Evolutionary conservation across 2,888 invertebrate genomes (phyloP).

Genomic region (Acanthococcus lagerstroemiae): DNA sequence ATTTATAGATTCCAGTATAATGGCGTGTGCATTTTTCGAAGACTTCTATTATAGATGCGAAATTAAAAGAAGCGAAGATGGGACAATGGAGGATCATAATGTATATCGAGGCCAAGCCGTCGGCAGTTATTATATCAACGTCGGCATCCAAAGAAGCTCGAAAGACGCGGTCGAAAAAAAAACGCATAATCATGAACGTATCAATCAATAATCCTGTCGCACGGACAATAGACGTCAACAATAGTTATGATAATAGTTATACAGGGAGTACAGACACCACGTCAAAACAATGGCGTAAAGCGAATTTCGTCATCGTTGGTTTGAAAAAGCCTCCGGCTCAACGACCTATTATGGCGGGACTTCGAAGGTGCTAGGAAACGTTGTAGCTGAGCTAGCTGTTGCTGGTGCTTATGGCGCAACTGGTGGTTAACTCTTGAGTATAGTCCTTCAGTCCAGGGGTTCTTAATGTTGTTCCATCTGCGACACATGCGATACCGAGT

Average conservation of each 20-base stretch:
- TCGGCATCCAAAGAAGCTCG: slow-evolving; percentile 8
- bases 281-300: slow-evolving; percentile 27
- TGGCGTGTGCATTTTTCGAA: slow-evolving; percentile 24
- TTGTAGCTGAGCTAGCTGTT: too few species aligned
- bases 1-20: slow-evolving; percentile 27
- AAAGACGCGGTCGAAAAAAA: slow-evolving; percentile 6
- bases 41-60: slow-evolving; percentile 25
- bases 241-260: slow-evolving; percentile 24
- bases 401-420: too few species aligned
- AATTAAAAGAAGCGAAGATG: slow-evolving; percentile 15
- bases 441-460: too few species aligned
- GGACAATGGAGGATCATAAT: slow-evolving; percentile 27
- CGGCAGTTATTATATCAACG: slow-evolving; percentile 25
- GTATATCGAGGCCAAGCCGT: slow-evolving; percentile 26
- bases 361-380: too few species aligned
- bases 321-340: too few species aligned
- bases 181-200: slow-evolving; percentile 28
- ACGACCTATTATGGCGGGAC: too few species aligned
- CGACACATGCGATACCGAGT: too few species aligned
- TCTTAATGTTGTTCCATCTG: too few species aligned
- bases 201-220: slow-evolving; percentile 29
- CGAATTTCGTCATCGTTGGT: slow-evolving; percentile 24
- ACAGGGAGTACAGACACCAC: slow-evolving; percentile 3
- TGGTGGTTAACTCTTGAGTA: too few species aligned
- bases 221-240: slow-evolving; percentile 25